phyloP scores from a whole-genome alignment of 1,140 invertebrate genomes.

The Drosophila willistoni region DNA sequence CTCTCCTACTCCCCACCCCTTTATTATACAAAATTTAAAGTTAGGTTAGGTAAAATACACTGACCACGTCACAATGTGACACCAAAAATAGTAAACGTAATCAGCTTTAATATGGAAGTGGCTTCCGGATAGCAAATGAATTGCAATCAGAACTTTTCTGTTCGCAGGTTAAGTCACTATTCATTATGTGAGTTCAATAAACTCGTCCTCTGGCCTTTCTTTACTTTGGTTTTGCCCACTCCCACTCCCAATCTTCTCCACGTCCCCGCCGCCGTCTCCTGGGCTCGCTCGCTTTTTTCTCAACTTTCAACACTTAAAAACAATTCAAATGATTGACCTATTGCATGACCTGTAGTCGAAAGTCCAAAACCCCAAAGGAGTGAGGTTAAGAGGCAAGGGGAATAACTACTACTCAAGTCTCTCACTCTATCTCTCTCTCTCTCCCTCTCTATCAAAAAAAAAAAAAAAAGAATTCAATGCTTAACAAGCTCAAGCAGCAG shows the following conservation, averaged over 20 bases:
- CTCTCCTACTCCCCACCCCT: no score
- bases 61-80: no score
- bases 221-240: no score
- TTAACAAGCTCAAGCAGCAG: conserved; percentile 71
- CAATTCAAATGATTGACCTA: conserved; percentile 80
- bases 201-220: conserved; percentile 1
- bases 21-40: no score
- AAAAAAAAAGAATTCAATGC: conserved; percentile 35
- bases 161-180: background rate
- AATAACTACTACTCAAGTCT: conserved; percentile 21
- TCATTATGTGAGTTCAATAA: conserved; percentile 1
- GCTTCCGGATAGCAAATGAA: no score
- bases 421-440: background rate
- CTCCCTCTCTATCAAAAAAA: background rate
- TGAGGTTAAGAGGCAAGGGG: background rate
- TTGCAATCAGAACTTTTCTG: background rate
- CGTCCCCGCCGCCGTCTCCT: conserved; percentile 17
- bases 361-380: conserved; percentile 29
- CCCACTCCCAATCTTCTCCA: conserved; percentile 17
- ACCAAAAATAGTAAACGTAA: no score
- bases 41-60: no score
- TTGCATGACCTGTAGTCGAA: conserved; percentile 59
- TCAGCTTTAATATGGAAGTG: no score
- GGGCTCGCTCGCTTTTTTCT: conserved; percentile 17
- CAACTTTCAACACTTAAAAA: conserved; percentile 75